These are phyloP conservation scores for Nycticryphes semicollaris DNA, from an alignment of 2,113 vertebrate genomes.

Conservation along the genomic window DNA sequence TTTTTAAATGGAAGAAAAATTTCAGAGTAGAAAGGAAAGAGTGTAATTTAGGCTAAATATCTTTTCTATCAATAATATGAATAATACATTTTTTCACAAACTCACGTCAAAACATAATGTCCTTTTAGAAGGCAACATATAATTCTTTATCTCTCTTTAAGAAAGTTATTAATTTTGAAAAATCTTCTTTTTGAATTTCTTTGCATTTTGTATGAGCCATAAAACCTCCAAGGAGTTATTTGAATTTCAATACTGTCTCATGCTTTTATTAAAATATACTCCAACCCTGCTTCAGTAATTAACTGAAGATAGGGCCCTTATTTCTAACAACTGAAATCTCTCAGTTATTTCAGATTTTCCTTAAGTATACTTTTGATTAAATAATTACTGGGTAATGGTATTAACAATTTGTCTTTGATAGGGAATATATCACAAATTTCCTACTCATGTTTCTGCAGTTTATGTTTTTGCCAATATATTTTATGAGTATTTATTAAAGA, in stretches of 20 bases:
- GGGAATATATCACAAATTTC: conserved; percentile 26
- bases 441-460: background rate
- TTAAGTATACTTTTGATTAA: conserved; percentile 55
- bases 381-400: conserved; percentile 29
- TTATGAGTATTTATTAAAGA: conserved; percentile 61
- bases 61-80: conserved; percentile 11
- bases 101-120: background rate
- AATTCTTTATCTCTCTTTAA: conserved; percentile 6
- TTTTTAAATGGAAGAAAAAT: conserved; percentile 23
- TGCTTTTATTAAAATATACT: conserved; percentile 69
- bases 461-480: conserved; percentile 45
- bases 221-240: conserved; percentile 57
- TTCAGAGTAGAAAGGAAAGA: background rate
- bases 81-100: conserved; percentile 25
- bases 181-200: conserved; percentile 36
- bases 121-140: background rate
- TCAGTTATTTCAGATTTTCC: conserved; percentile 25
- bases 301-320: conserved; percentile 41
- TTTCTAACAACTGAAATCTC: conserved; percentile 26
- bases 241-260: conserved; percentile 55
- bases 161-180: conserved; percentile 54
- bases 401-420: conserved; percentile 24
- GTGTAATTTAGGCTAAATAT: background rate
- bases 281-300: conserved; percentile 59
- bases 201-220: conserved; percentile 52